Evolutionary conservation across 2,888 invertebrate species (phyloP).

Genomic region (Artemia sinica): DNA sequence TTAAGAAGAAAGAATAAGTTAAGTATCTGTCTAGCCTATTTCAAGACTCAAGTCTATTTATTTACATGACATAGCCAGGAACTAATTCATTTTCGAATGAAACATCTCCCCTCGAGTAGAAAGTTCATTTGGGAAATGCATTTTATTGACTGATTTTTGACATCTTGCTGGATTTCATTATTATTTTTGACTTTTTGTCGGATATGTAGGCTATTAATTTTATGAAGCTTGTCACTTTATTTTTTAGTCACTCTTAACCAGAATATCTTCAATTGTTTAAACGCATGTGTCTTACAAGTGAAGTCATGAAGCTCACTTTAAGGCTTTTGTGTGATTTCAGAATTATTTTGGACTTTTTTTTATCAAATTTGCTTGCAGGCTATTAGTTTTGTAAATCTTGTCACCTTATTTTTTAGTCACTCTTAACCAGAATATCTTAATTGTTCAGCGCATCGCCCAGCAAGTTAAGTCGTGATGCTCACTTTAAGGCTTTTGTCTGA

Average conservation of each 20-base stretch:
- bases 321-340: conserved; percentile 68
- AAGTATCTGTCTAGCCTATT: no score
- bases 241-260: conserved; percentile 55
- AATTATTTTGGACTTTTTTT: neutral
- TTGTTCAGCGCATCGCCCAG: conserved; percentile 72
- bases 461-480: conserved; percentile 84
- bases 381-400: no score
- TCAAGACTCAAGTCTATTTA: no score
- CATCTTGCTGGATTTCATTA: no score
- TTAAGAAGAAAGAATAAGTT: no score
- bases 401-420: conserved; percentile 39
- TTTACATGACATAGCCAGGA: no score
- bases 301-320: conserved; percentile 90
- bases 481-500: conserved; percentile 84
- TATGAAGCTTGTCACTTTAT: conserved; percentile 14
- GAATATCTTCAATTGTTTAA: conserved; percentile 75
- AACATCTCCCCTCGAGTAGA: neutral
- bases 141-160: conserved; percentile 15
- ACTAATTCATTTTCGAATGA: no score
- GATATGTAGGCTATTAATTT: neutral
- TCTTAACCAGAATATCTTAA: conserved; percentile 77
- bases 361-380: no score
- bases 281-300: conserved; percentile 82
- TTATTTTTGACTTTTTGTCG: neutral
- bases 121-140: conserved; percentile 14